Evolutionary conservation across 2,113 vertebrate species (phyloP).

Genomic region (Pseudonaja textilis): DNA sequence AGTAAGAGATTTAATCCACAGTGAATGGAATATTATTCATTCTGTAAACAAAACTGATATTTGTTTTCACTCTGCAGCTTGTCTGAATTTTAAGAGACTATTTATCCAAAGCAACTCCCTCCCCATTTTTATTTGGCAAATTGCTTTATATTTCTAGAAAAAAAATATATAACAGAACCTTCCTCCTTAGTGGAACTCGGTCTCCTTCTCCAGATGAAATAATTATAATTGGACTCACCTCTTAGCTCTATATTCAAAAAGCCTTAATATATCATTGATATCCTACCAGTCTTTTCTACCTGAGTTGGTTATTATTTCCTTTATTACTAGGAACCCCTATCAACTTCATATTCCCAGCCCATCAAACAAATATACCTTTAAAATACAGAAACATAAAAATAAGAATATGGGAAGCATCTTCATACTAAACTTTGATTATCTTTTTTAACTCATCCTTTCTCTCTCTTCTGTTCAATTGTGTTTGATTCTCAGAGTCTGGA

Average conservation of each 20-base stretch:
- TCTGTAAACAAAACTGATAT: constrained; percentile 43
- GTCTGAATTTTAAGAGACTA: constrained; percentile 46
- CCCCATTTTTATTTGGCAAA: constrained; percentile 39
- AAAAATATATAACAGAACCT: constrained; percentile 17
- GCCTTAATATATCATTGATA: constrained; percentile 53
- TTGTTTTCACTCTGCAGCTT: constrained; percentile 19
- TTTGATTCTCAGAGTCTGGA: neutral
- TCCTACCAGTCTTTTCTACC: constrained; percentile 35
- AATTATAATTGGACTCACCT: constrained; percentile 56
- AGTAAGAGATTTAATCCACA: constrained; percentile 6
- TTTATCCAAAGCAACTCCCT: constrained; percentile 45
- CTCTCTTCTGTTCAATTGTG: neutral
- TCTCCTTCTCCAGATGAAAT: constrained; percentile 49
- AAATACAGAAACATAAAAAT: neutral
- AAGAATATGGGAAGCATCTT: neutral
- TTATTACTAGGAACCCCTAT: constrained; percentile 53
- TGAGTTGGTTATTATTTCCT: constrained; percentile 55
- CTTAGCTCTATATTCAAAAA: constrained; percentile 49
- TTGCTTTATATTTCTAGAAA: constrained; percentile 47
- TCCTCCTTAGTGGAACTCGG: constrained; percentile 24
- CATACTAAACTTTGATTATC: neutral
- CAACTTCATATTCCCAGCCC: constrained; percentile 1
- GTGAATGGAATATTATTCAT: constrained; percentile 33
- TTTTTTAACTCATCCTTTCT: neutral
- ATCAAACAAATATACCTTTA: neutral